Conservation (phyloP, 2,888 invertebrate genomes). For the Eristalis pertinax region DNA sequence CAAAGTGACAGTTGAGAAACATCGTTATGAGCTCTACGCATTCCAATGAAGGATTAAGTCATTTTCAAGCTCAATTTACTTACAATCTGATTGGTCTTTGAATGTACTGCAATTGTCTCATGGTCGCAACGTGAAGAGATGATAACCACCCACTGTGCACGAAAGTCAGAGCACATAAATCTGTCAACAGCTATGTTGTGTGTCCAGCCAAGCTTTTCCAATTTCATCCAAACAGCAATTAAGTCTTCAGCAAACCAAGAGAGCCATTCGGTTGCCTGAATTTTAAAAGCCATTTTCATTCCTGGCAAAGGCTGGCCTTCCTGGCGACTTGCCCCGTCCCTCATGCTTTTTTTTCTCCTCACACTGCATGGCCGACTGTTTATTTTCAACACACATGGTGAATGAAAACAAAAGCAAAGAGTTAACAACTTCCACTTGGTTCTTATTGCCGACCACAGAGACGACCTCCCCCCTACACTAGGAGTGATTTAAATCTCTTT, state of each 20-base stretch:
- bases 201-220: not conserved
- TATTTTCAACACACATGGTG: not conserved
- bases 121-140: too few species aligned
- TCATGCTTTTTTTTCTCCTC: not conserved
- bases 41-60: too few species aligned
- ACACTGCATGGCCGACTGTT: not conserved
- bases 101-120: too few species aligned
- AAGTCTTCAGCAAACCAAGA: not conserved
- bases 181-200: not conserved
- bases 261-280: not conserved
- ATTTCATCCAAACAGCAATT: not conserved
- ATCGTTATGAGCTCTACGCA: not conserved
- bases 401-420: conserved; percentile 15
- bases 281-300: too few species aligned
- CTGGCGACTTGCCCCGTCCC: too few species aligned
- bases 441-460: not conserved
- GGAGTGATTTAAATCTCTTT: conserved; percentile 56
- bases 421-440: not conserved
- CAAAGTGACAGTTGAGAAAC: not conserved
- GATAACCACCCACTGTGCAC: too few species aligned
- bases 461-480: conserved; percentile 9
- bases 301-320: not conserved
- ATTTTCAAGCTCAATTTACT: too few species aligned
- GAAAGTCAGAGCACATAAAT: not conserved
- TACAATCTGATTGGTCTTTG: too few species aligned